These are phyloP conservation scores for Phyllotis vaccarum DNA, from an alignment of 2,797 vertebrate species.

Conservation along the genomic window DNA sequence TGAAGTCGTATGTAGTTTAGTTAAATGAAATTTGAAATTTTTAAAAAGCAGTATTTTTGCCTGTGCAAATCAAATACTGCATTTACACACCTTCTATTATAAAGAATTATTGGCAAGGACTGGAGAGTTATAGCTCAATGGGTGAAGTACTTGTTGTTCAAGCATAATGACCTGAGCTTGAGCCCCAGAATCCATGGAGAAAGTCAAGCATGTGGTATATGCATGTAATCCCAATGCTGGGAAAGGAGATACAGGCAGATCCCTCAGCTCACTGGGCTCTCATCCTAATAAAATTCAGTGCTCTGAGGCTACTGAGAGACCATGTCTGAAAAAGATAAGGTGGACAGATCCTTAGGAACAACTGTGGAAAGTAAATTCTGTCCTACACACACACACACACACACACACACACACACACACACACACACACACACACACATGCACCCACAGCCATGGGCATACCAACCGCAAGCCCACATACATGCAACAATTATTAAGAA, in stretches of 20 bases:
- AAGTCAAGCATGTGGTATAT: neutral
- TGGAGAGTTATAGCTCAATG: neutral
- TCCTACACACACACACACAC: neutral
- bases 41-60: neutral
- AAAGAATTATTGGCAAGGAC: neutral
- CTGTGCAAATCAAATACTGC: neutral
- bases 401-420: neutral
- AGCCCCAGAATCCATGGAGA: no score
- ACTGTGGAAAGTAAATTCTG: neutral
- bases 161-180: neutral
- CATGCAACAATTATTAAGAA: conserved; percentile 2
- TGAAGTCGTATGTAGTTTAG: neutral
- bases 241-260: neutral
- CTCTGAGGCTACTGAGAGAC: neutral
- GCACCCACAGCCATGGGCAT: neutral
- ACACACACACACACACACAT: neutral
- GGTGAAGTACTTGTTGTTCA: neutral
- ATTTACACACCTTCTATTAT: neutral
- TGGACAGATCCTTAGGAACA: neutral
- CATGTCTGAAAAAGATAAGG: neutral
- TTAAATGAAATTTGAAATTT: neutral
- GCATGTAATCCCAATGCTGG: neutral
- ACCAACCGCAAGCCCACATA: neutral
- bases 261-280: neutral
- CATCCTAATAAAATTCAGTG: neutral